phyloP scores from a whole-genome alignment of 2,888 invertebrate species.

The Glyphotaelius pellucidus region DNA sequence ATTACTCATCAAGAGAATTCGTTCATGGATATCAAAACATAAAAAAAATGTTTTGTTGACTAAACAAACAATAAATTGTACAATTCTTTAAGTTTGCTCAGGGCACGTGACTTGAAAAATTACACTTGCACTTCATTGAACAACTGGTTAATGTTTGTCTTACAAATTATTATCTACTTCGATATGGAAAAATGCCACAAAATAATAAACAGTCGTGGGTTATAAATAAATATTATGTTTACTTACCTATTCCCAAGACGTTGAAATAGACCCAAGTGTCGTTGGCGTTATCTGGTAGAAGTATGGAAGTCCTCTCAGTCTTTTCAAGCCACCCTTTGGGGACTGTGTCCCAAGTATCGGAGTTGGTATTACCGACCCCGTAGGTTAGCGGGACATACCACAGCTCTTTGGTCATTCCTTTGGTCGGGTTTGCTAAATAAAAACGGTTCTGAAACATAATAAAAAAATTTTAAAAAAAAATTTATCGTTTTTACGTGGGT shows the following conservation, averaged over 20 bases:
- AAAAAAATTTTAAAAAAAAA: background rate
- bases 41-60: background rate
- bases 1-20: background rate
- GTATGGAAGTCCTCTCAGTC: slow-evolving; percentile 67
- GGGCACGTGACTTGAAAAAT: background rate
- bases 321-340: slow-evolving; percentile 72
- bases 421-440: slow-evolving; percentile 69
- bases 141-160: background rate
- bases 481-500: too few relatives aligned
- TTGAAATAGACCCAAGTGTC: slow-evolving; percentile 80
- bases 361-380: slow-evolving; percentile 68
- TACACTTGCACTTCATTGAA: background rate
- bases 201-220: background rate
- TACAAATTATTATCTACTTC: background rate
- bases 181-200: background rate
- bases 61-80: background rate
- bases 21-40: background rate
- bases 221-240: background rate
- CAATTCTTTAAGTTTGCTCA: background rate
- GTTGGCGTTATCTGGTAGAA: slow-evolving; percentile 68
- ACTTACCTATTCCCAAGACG: slow-evolving; percentile 78
- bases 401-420: slow-evolving; percentile 71
- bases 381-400: slow-evolving; percentile 82
- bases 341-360: slow-evolving; percentile 68
- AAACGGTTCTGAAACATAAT: slow-evolving; percentile 61